A percentile compares a stretch with the other conserved stretches of the same genome.
Conservation (phyloP, 2,797 vertebrate species). For the Smutsia temminckii region DNA sequence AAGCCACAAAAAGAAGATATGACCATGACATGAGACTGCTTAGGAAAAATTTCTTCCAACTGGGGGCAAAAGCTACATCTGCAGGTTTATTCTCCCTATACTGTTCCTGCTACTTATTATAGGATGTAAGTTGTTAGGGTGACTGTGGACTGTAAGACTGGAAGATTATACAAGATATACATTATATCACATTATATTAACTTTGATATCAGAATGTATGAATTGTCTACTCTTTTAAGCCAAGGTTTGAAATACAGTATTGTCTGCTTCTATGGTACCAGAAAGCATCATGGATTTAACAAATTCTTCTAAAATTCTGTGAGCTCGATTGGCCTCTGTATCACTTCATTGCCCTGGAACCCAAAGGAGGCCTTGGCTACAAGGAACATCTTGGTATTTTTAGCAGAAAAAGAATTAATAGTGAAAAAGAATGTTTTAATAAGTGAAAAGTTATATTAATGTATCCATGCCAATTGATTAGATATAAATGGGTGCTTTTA, state of each 20-base stretch:
- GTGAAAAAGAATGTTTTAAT: conserved; percentile 28
- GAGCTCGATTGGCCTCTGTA: neutral
- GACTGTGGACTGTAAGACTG: neutral
- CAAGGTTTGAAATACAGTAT: neutral
- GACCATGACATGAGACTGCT: neutral
- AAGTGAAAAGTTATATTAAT: neutral
- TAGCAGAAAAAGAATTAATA: conserved; percentile 20
- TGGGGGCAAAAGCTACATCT: neutral
- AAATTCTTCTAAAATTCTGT: neutral
- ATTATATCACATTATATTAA: too few species aligned
- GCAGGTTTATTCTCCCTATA: neutral
- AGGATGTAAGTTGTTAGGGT: neutral
- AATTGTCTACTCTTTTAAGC: neutral
- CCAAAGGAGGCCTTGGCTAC: neutral
- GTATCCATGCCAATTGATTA: neutral
- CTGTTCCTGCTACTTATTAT: neutral
- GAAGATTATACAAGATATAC: neutral
- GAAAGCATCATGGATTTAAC: neutral
- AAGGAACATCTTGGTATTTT: neutral
- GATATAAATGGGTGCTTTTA: too few species aligned
- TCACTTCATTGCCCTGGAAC: neutral
- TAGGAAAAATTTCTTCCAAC: neutral
- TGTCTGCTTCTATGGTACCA: neutral
- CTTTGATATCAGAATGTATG: neutral
- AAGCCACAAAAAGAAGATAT: neutral